These are phyloP conservation scores for Miltochrista miniata DNA, from an alignment of 2,888 invertebrate species.

Conservation along the genomic window DNA sequence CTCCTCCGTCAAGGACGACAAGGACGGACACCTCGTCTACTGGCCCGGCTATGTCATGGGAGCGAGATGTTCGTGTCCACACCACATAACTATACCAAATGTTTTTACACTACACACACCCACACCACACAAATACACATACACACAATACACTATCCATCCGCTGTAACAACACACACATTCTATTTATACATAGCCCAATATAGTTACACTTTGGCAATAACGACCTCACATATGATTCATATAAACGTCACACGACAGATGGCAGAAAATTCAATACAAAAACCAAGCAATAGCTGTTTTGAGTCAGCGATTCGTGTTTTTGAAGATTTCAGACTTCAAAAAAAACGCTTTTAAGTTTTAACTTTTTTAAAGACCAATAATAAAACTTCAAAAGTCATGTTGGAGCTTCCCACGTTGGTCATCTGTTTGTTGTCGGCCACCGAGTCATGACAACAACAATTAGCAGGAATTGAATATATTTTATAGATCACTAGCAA, in stretches of 20 bases:
- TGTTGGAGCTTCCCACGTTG: constrained; percentile 56
- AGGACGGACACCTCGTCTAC: constrained; percentile 99
- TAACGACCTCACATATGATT: constrained; percentile 25
- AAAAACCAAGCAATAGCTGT: constrained; percentile 30
- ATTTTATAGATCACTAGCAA: too few species aligned
- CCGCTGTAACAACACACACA: constrained; percentile 23
- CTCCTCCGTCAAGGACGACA: constrained; percentile 99
- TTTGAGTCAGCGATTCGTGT: constrained; percentile 43
- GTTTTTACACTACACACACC: constrained; percentile 36
- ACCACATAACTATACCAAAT: constrained; percentile 69
- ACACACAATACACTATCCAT: constrained; percentile 27
- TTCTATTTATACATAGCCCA: constrained; percentile 11
- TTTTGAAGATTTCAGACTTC: constrained; percentile 42
- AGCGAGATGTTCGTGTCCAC: constrained; percentile 99
- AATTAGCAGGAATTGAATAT: constrained; percentile 16
- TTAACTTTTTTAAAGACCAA: constrained; percentile 33
- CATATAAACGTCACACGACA: constrained; percentile 29
- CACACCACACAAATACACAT: constrained; percentile 26
- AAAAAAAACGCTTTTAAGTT: constrained; percentile 27
- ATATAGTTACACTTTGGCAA: constrained; percentile 22
- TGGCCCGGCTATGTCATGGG: constrained; percentile 99
- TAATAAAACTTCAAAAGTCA: constrained; percentile 48
- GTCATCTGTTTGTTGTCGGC: constrained; percentile 24
- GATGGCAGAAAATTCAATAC: constrained; percentile 25
- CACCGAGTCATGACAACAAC: constrained; percentile 21